phyloP scores from a whole-genome alignment of 2,797 vertebrate genomes.

The Pseudomugil tenellus region DNA sequence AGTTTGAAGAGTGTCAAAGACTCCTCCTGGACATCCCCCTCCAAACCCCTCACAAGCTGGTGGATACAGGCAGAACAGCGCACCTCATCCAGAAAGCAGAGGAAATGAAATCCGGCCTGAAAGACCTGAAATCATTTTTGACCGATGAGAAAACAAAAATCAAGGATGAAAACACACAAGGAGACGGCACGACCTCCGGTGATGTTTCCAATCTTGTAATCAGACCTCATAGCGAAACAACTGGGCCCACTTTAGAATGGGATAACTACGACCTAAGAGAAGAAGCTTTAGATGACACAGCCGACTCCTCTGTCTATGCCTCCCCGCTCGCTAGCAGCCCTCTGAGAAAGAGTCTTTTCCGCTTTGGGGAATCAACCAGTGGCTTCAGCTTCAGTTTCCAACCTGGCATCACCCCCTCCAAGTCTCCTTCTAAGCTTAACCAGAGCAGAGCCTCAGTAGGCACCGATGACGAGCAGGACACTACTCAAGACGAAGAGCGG shows the following conservation, averaged over 20 bases:
- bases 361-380: slow-evolving; percentile 92
- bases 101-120: slow-evolving; percentile 96
- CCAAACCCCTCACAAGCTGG: slow-evolving; percentile 97
- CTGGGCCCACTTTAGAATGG: slow-evolving; percentile 91
- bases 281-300: slow-evolving; percentile 87
- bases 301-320: slow-evolving; percentile 87
- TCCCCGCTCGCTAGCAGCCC: slow-evolving; percentile 89
- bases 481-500: slow-evolving; percentile 92
- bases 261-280: slow-evolving; percentile 93
- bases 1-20: slow-evolving; percentile 95
- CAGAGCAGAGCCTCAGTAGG: slow-evolving; percentile 90
- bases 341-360: slow-evolving; percentile 91
- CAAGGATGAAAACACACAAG: slow-evolving; percentile 81
- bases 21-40: slow-evolving; percentile 95
- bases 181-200: slow-evolving; percentile 44
- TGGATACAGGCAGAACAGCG: slow-evolving; percentile 93
- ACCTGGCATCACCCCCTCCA: slow-evolving; percentile 92
- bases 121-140: slow-evolving; percentile 94
- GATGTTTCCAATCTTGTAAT: slow-evolving; percentile 76
- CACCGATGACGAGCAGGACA: slow-evolving; percentile 94
- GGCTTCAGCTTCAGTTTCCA: slow-evolving; percentile 98
- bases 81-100: slow-evolving; percentile 97
- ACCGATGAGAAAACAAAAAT: slow-evolving; percentile 91
- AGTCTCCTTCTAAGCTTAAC: slow-evolving; percentile 93
- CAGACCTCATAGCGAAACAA: slow-evolving; percentile 84